These are phyloP conservation scores for Probaryconus sp. DNA, from an alignment of 1,140 invertebrate species.

Conservation along the genomic window DNA sequence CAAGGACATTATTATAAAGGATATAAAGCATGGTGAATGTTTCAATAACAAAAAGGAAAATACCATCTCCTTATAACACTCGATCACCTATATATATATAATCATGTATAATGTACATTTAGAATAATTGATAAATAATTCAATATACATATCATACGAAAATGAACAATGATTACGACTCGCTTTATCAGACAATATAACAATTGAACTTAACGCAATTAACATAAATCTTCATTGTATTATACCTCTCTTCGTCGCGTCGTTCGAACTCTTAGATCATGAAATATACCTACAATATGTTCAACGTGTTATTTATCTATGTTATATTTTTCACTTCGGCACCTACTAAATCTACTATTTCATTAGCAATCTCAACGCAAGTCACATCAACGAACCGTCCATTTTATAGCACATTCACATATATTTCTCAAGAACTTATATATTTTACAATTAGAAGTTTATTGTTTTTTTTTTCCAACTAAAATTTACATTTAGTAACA, in stretches of 20 bases:
- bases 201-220: constrained; percentile 47
- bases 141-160: constrained; percentile 58
- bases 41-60: constrained; percentile 46
- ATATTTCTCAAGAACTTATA: constrained; percentile 27
- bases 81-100: constrained; percentile 55
- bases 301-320: constrained; percentile 55
- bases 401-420: constrained; percentile 5
- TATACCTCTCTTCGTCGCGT: constrained; percentile 10
- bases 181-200: constrained; percentile 39
- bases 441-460: constrained; percentile 7
- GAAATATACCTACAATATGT: constrained; percentile 60
- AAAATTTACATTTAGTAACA: too few relatives aligned
- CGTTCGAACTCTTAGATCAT: constrained; percentile 9
- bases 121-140: constrained; percentile 58
- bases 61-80: constrained; percentile 40
- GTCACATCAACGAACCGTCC: constrained; percentile 20
- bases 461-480: too few relatives aligned
- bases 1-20: constrained; percentile 18
- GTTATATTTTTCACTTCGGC: constrained; percentile 49
- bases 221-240: constrained; percentile 30
- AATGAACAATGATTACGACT: constrained; percentile 48
- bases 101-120: constrained; percentile 59
- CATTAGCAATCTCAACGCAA: constrained; percentile 27
- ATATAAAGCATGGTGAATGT: constrained; percentile 31
- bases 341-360: constrained; percentile 42